Base-by-base conservation (phyloP, 35 echinoderm and acorn worm species). In the Stichopus chloronotus region DNA sequence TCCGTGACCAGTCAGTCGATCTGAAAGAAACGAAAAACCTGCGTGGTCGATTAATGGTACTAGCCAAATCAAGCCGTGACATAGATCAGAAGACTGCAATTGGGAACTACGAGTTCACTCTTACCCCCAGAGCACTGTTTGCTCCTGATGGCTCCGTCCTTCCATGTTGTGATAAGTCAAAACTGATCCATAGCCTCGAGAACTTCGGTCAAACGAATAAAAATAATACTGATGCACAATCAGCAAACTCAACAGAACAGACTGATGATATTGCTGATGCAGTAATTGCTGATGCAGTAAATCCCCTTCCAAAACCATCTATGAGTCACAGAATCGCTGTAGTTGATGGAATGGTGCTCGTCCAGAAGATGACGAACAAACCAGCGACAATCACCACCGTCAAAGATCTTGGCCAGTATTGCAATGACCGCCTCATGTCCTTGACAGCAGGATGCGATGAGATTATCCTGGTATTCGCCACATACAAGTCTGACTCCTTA, bases 21-120 rank as follows among this genome's bases (percentile, higher is more conserved):
- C 54, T 93, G 80, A 91, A 94, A 71, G 94, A 92, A 55, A 94
- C 94, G 1, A 95, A 95, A 78, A 72, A 92, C 65, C 94, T 92
- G 63, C 87, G 92, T 87, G 83, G 79, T 2, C 17, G 90, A 58
- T 30, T 95, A 11, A 87, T 95, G 81, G 82, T 95, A 23, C 90
- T 95, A 22, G 89, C 94, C 61, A 92, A 59, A 77, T 95, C 94
- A 87, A 92, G 55, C 90, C 11, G 93, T 74, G 93, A 94, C 25
- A 76, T 94, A 21, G 60, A 92, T 23, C 88, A 92, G 78, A 94
- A 92, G 53, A 6, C 79, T 56, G 94, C 90, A 4, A 85, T 92
- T 77, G 78, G 90, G 52, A 92, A 95, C 81, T 92, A 92, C 76
- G 90, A 95, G 79, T 87, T 95, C 53, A 95, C 72, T 5, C 69